Percentiles rank a stretch among this genome's conserved stretches.
phyloP scores from a whole-genome alignment of 2,888 invertebrate species.

The Subacronicta megacephala region DNA sequence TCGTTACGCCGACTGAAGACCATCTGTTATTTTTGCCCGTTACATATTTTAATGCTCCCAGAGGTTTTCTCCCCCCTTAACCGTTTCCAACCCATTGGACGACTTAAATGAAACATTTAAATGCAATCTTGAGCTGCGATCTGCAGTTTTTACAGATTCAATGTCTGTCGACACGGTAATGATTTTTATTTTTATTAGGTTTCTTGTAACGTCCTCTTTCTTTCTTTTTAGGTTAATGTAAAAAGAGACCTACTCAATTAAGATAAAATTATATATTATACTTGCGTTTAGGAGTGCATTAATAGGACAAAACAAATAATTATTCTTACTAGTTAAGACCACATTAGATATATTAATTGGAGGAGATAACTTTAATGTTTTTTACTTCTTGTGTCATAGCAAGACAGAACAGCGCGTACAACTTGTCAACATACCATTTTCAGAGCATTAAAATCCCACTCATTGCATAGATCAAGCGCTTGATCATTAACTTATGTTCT shows the following conservation, averaged over 20 bases:
- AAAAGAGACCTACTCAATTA: too few species aligned
- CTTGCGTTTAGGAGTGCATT: background rate
- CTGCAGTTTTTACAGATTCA: slow-evolving; percentile 49
- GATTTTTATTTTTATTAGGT: slow-evolving; percentile 29
- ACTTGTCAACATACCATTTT: too few species aligned
- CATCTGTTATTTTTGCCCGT: slow-evolving; percentile 87
- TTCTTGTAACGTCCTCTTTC: background rate
- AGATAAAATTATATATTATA: too few species aligned
- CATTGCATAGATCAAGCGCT: too few species aligned
- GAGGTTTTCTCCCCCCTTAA: slow-evolving; percentile 71
- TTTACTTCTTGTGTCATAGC: too few species aligned
- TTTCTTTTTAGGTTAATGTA: background rate
- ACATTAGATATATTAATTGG: too few species aligned
- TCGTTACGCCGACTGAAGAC: slow-evolving; percentile 79
- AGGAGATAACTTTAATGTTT: too few species aligned
- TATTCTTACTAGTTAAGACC: too few species aligned
- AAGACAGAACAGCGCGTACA: too few species aligned
- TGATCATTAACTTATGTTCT: too few species aligned
- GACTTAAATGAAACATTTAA: slow-evolving; percentile 82
- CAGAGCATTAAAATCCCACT: too few species aligned
- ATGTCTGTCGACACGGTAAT: slow-evolving; percentile 12
- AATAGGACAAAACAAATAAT: too few species aligned
- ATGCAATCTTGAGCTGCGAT: slow-evolving; percentile 74
- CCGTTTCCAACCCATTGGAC: slow-evolving; percentile 82
- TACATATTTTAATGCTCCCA: slow-evolving; percentile 86